phyloP scores from a whole-genome alignment of 30 jellyfish, hydroid and myxozoan species.

The Haliclystus octoradiatus region DNA sequence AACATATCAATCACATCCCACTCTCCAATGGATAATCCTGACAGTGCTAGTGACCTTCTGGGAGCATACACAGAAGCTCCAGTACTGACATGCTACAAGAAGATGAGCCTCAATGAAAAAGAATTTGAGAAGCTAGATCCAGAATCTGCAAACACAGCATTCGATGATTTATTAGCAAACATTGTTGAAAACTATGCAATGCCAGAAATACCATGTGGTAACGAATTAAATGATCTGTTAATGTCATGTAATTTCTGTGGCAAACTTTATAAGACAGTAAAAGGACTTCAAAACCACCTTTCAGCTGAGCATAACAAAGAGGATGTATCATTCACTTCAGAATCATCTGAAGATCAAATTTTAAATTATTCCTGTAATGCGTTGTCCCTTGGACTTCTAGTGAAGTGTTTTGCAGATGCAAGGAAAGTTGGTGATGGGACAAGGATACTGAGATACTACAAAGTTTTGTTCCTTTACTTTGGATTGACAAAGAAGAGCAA shows the following conservation, averaged over 20 bases:
- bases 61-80: too few relatives aligned
- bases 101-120: too few relatives aligned
- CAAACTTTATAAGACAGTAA: too few relatives aligned
- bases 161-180: too few relatives aligned
- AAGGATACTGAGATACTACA: background rate
- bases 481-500: background rate
- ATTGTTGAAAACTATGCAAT: too few relatives aligned
- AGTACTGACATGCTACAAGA: too few relatives aligned
- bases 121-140: background rate
- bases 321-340: background rate
- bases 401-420: too few relatives aligned
- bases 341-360: background rate
- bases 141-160: background rate
- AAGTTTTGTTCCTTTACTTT: background rate
- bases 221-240: background rate
- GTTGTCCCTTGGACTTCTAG: background rate
- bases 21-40: background rate
- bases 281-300: too few relatives aligned
- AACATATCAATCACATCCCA: background rate
- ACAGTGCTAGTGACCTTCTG: too few relatives aligned
- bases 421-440: slow-evolving; percentile 10
- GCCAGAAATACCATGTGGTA: background rate
- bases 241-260: too few relatives aligned
- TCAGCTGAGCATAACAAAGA: too few relatives aligned
- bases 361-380: background rate